These are phyloP conservation scores for Ginglymostoma cirratum DNA, from an alignment of 2,113 vertebrate genomes.

Conservation along the genomic window DNA sequence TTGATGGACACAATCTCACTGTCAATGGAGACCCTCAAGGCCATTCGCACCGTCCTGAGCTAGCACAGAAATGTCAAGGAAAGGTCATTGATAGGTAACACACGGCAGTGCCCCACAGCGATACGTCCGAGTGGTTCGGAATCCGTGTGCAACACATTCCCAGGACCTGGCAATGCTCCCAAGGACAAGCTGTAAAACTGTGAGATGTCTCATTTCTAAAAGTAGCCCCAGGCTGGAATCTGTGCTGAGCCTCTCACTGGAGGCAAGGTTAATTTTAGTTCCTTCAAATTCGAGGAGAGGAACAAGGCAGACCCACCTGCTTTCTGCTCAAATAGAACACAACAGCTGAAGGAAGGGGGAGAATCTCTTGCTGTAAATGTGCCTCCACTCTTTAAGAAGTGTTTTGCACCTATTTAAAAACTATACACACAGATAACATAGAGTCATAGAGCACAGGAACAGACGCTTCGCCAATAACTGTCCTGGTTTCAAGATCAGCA, in stretches of 20 bases:
- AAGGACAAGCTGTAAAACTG: neutral
- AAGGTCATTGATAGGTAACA: neutral
- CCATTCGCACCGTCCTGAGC: too few species aligned
- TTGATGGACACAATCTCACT: neutral
- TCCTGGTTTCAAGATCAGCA: neutral
- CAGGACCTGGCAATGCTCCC: neutral
- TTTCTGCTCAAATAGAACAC: neutral
- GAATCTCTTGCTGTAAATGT: too few species aligned
- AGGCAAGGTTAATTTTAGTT: conserved; percentile 12
- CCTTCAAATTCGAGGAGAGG: neutral
- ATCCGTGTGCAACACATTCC: neutral
- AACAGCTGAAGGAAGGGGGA: neutral
- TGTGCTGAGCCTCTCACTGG: neutral
- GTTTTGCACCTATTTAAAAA: too few species aligned
- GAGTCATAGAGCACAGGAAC: too few species aligned
- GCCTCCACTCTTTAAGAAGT: neutral
- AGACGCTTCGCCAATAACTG: too few species aligned
- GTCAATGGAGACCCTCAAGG: neutral
- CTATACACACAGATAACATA: too few species aligned
- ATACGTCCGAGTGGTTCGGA: neutral
- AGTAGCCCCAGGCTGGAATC: neutral
- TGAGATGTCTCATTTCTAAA: neutral
- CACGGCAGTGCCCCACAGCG: neutral
- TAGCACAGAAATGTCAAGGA: neutral
- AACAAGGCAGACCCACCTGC: neutral